Percentiles rank a stretch among this genome's conserved stretches.
These are phyloP conservation scores for Idaea straminata DNA, from an alignment of 2,888 invertebrate species.

Conservation along the genomic window DNA sequence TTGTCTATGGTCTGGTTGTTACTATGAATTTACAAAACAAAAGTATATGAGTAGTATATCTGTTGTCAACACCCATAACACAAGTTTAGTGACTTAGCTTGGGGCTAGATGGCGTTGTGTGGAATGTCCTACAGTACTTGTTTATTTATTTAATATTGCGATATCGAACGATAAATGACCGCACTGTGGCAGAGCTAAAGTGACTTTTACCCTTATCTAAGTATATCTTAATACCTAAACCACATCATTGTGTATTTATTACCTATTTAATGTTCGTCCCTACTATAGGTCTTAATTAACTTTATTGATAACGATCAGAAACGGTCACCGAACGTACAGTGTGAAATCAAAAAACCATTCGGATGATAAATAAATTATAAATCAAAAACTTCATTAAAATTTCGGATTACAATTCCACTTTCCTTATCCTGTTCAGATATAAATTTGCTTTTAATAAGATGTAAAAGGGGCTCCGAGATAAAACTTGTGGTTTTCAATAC, in stretches of 20 bases:
- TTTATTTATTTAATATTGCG: too few species aligned
- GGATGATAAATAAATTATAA: background rate
- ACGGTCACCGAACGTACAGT: background rate
- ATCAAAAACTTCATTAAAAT: slow-evolving; percentile 13
- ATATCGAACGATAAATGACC: too few species aligned
- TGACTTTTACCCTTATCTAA: too few species aligned
- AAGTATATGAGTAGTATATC: too few species aligned
- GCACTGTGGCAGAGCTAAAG: too few species aligned
- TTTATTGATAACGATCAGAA: background rate
- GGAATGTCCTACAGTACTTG: too few species aligned
- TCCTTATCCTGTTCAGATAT: slow-evolving; percentile 19
- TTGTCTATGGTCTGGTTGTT: too few species aligned
- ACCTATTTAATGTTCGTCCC: background rate
- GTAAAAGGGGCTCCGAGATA: slow-evolving; percentile 36
- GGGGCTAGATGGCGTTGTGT: too few species aligned
- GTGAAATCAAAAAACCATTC: background rate
- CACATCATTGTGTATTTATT: background rate
- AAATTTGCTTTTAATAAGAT: slow-evolving; percentile 37
- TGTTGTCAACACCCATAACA: too few species aligned
- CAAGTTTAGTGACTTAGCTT: too few species aligned
- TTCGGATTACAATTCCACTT: slow-evolving; percentile 14
- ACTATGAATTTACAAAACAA: too few species aligned
- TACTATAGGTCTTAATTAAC: background rate
- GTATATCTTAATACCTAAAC: background rate
- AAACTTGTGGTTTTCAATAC: slow-evolving; percentile 37